phyloP scores from a whole-genome alignment of 2,113 vertebrate species.

The Pseudopipra pipra region DNA sequence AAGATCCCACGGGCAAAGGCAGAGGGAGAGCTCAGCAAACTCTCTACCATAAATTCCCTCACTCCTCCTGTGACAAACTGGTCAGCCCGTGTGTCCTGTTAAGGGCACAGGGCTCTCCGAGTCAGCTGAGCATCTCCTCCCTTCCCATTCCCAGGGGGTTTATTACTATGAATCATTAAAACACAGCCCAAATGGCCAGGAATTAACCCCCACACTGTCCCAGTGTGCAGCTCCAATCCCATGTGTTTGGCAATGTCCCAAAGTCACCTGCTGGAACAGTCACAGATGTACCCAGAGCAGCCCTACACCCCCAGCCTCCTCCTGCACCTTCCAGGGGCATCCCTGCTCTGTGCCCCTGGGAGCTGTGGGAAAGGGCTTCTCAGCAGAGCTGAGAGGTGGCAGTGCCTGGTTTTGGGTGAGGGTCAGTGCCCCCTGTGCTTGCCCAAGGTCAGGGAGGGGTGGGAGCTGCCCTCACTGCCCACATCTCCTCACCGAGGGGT shows the following conservation, averaged over 20 bases:
- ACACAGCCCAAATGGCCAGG: neutral
- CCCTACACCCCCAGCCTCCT: neutral
- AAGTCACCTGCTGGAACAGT: neutral
- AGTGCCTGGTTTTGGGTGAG: neutral
- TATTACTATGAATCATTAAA: neutral
- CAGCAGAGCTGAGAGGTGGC: neutral
- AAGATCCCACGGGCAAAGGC: neutral
- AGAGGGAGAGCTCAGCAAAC: neutral
- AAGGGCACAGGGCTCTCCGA: neutral
- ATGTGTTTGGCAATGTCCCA: neutral
- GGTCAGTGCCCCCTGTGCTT: neutral
- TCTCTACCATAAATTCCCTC: neutral
- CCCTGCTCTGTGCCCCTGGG: neutral
- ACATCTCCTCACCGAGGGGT: accelerated
- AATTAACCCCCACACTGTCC: neutral
- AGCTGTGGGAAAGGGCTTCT: neutral
- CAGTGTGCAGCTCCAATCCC: neutral
- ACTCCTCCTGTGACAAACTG: neutral
- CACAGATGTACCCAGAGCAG: neutral
- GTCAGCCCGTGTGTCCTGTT: neutral
- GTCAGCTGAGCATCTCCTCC: neutral
- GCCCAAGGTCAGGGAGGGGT: neutral
- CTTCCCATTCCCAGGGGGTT: neutral
- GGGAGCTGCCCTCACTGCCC: neutral
- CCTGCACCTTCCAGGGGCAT: neutral